A percentile compares a stretch with the other conserved stretches of the same genome.
Conservation (phyloP, 2,888 invertebrate species). For the Spilarctia lutea region DNA sequence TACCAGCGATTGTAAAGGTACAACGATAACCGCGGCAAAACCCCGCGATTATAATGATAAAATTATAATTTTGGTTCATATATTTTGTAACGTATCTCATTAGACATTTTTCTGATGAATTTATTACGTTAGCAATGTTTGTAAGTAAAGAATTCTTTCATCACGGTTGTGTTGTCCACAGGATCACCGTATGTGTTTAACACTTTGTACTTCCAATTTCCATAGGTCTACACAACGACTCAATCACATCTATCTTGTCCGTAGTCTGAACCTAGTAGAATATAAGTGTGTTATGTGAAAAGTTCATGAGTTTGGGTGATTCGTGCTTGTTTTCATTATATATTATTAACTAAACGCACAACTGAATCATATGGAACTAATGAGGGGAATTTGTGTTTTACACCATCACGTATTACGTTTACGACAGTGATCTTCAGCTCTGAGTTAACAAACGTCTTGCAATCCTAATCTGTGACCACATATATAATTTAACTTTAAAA, state of each 20-base stretch:
- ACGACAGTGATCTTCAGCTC: slow-evolving; percentile 17
- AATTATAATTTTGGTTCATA: background rate
- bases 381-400: slow-evolving; percentile 15
- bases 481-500: background rate
- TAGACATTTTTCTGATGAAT: background rate
- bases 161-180: slow-evolving; percentile 38
- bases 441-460: background rate
- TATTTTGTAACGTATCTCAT: background rate
- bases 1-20: too few relatives aligned
- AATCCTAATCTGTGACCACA: background rate
- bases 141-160: slow-evolving; percentile 40
- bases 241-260: slow-evolving; percentile 38
- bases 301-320: slow-evolving; percentile 17
- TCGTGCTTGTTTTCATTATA: slow-evolving; percentile 24
- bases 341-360: slow-evolving; percentile 20
- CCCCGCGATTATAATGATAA: too few relatives aligned
- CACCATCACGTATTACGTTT: background rate
- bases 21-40: too few relatives aligned
- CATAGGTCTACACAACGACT: slow-evolving; percentile 47
- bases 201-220: slow-evolving; percentile 35
- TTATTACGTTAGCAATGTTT: slow-evolving; percentile 24
- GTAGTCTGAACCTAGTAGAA: slow-evolving; percentile 32
- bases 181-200: slow-evolving; percentile 45
- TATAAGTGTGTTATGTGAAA: slow-evolving; percentile 12
- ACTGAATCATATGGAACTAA: slow-evolving; percentile 22